Base-by-base conservation (phyloP, 2,888 invertebrate species). In the Drosophila melanocephala region DNA sequence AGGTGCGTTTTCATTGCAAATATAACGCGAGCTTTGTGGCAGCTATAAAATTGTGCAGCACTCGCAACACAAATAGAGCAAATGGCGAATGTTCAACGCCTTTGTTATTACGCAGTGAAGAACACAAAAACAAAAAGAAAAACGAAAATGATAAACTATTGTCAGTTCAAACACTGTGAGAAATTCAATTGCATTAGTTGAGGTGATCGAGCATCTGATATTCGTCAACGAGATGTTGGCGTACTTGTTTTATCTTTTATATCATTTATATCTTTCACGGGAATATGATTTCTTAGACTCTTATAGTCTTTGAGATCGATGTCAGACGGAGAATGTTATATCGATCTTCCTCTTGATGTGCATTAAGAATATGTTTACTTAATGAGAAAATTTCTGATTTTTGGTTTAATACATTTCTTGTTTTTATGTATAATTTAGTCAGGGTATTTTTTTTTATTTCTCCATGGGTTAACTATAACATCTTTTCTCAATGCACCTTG, bases 41-140 rank as follows among this genome's bases (percentile, higher is more conserved):
- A 67, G 71, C 83, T 76, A 83, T 83, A 81, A 83, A 83, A 83
- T 78, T 77, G 80, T 80, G 83, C 79, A 76, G 83, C 76, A 68
- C 79, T 75, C 68, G 65, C 79, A 75, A 55, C 47, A 71, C 75
- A 56, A 78, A 78, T 78, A 68, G 67, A 67, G 61, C 74, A 74
- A 78, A 75, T 78, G 63, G 79, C 70, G 58, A 72, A 82, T 80
- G 82, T 79, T 75, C 80, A 79, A 79, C 70, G 73, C 75, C 81
- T 77, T 82, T 82, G 82, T 79, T 79, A 79, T 79, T 73, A 81
- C 77, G 67, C 72, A 64, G 62, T 65, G 59, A 77, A 59, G 55
- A 52, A 64, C 63, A 44, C 44, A 56, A 53, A 47, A 62, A 52
- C 44, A 19, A 57, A 47, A 47, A 63, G 56, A 64, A 47, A 37